Evolutionary conservation across 2,113 vertebrate genomes (phyloP).

Genomic region (Pangasianodon gigas): DNA sequence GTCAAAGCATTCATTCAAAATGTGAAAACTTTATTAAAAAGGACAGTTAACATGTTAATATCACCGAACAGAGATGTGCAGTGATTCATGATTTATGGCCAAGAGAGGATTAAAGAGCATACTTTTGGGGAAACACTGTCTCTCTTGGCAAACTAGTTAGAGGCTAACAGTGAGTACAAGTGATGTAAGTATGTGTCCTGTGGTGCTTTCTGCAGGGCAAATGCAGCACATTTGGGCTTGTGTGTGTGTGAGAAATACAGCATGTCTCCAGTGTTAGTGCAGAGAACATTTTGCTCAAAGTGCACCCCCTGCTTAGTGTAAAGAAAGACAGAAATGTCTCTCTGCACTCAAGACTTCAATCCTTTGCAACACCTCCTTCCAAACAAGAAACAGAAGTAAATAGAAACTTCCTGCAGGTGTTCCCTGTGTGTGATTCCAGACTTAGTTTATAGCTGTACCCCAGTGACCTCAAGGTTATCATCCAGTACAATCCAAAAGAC

Average conservation of each 20-base stretch:
- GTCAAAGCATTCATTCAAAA: not conserved
- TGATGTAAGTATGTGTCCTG: not conserved
- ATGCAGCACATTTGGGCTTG: not conserved
- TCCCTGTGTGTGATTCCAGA: not conserved
- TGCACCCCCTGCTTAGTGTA: conserved; percentile 33
- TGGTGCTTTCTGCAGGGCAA: not conserved
- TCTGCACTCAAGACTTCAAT: not conserved
- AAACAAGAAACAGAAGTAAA: conserved; percentile 5
- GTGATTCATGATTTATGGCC: not conserved
- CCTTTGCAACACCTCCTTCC: not conserved
- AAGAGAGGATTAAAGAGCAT: not conserved
- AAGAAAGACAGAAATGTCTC: conserved; percentile 6
- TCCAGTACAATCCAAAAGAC: not conserved
- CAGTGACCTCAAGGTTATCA: not conserved
- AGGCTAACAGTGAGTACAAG: not conserved
- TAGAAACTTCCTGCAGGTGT: not conserved
- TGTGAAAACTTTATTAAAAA: not conserved
- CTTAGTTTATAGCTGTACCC: not conserved
- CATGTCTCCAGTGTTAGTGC: not conserved
- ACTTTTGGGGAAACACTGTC: not conserved
- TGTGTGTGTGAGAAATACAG: conserved; percentile 13
- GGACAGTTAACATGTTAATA: not conserved
- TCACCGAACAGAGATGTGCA: not conserved
- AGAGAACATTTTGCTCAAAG: conserved; percentile 24
- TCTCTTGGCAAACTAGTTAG: not conserved